phyloP scores from a whole-genome alignment of 2,888 invertebrate genomes.

The Pycnomerus fuliginosus region DNA sequence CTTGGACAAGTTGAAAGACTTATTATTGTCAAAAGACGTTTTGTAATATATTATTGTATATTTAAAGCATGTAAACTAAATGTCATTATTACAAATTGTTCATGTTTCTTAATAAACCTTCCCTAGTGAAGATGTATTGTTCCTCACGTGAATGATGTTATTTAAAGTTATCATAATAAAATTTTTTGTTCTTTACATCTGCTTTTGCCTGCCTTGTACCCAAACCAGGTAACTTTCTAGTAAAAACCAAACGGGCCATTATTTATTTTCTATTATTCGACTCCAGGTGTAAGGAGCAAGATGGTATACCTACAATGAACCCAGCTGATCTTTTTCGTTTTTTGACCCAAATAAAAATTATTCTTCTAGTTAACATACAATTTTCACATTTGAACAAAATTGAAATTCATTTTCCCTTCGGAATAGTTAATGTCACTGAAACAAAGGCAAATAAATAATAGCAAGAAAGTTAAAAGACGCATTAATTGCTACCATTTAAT shows the following conservation, averaged over 20 bases:
- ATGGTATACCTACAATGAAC: no score
- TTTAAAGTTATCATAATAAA: constrained; percentile 52
- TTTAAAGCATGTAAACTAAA: constrained; percentile 51
- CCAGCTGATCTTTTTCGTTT: no score
- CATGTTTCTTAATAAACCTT: constrained; percentile 51
- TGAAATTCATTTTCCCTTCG: no score
- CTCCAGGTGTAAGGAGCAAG: no score
- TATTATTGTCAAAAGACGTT: constrained; percentile 50
- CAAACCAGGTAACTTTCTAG: constrained; percentile 1
- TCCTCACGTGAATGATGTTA: constrained; percentile 52
- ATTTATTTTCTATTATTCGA: no score
- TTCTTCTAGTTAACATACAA: no score
- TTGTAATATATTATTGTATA: constrained; percentile 53
- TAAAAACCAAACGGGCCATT: no score
- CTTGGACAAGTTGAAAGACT: constrained; percentile 51
- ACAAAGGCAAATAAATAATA: constrained; percentile 22
- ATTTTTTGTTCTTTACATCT: constrained; percentile 48
- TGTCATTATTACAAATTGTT: constrained; percentile 52
- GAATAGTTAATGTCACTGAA: constrained; percentile 14
- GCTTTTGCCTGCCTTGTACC: constrained; percentile 21
- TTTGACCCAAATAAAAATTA: no score
- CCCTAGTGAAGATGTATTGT: constrained; percentile 52
- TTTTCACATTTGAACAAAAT: no score
- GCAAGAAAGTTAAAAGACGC: constrained; percentile 7
- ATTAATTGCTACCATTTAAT: constrained; percentile 22